A percentile compares a stretch with the other conserved stretches of the same genome.
Evolutionary conservation across 2,888 invertebrate genomes (phyloP).

Genomic region (Acanthosepion lycidas): DNA sequence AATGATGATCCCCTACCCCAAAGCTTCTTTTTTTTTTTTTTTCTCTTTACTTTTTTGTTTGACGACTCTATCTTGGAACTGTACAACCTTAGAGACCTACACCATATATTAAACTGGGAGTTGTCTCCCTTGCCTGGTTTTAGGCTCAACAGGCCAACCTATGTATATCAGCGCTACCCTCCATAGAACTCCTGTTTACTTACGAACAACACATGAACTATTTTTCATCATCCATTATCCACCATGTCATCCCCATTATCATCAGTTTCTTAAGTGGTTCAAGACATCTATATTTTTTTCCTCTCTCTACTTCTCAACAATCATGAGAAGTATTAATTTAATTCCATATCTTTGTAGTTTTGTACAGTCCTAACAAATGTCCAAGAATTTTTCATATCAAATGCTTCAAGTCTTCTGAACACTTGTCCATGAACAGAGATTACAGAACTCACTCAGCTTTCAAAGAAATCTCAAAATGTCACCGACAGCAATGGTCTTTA

Average conservation of each 20-base stretch:
- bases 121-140: neutral
- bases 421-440: neutral
- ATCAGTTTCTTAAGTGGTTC: constrained; percentile 4
- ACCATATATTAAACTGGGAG: neutral
- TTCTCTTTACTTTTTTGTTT: too few species aligned
- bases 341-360: neutral
- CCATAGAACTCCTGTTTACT: constrained; percentile 33
- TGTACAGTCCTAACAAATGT: neutral
- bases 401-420: neutral
- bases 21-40: too few species aligned
- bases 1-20: neutral
- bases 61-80: neutral
- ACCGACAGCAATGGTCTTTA: neutral
- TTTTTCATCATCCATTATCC: neutral
- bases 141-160: neutral
- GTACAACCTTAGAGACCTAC: neutral
- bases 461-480: neutral
- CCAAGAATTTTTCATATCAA: neutral
- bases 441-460: neutral
- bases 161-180: neutral
- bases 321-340: neutral
- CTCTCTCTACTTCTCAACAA: neutral
- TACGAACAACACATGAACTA: neutral
- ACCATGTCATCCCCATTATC: neutral
- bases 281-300: neutral